Evolutionary conservation across 2,113 vertebrate species (phyloP).

Genomic region (Melospiza georgiana): DNA sequence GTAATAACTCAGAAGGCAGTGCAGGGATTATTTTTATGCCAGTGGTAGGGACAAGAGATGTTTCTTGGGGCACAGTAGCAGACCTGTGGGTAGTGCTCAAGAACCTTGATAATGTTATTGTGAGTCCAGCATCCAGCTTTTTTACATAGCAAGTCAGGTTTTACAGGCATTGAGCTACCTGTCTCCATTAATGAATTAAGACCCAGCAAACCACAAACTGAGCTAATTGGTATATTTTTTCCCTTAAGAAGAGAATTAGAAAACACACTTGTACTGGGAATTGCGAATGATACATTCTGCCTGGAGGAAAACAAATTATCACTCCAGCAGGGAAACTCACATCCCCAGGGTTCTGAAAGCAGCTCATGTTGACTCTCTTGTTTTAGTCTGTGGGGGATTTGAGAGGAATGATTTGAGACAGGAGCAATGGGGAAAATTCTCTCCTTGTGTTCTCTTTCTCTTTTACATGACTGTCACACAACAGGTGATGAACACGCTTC

Average conservation of each 20-base stretch:
- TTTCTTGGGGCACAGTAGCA: background rate
- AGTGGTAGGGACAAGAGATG: background rate
- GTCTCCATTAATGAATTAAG: background rate
- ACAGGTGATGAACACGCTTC: background rate
- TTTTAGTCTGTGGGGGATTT: background rate
- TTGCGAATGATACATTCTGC: background rate
- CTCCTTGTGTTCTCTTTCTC: background rate
- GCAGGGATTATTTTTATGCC: background rate
- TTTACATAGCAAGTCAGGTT: background rate
- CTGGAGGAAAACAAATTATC: slow-evolving; percentile 14
- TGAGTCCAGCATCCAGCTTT: background rate
- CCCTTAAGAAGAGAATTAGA: background rate
- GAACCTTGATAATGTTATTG: background rate
- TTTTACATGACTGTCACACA: background rate
- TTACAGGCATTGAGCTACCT: background rate
- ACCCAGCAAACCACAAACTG: background rate
- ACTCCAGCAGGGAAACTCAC: background rate
- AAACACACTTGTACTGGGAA: background rate
- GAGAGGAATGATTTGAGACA: background rate
- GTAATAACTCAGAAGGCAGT: background rate
- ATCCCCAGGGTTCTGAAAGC: background rate
- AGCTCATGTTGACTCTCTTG: background rate
- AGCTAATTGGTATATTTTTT: background rate
- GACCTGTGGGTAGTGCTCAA: background rate
- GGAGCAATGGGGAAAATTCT: background rate